Evolutionary conservation across 2,888 invertebrate genomes (phyloP).

Genomic region (Sesia bembeciformis): DNA sequence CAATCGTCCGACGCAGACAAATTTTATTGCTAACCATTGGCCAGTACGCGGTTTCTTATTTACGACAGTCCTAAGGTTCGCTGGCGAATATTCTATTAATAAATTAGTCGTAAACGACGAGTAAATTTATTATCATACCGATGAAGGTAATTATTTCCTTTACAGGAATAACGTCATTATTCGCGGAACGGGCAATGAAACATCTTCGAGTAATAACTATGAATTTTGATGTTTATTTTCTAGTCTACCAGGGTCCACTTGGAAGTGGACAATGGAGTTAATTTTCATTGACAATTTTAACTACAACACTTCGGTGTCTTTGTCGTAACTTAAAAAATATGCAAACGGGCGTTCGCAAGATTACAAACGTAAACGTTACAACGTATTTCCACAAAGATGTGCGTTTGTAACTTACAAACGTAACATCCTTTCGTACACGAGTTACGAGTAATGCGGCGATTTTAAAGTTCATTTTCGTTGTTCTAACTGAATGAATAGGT

Average conservation of each 20-base stretch:
- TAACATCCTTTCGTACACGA: too few species aligned
- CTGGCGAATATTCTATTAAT: conserved; percentile 73
- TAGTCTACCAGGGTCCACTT: background rate
- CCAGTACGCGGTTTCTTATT: conserved; percentile 58
- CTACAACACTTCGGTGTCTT: too few species aligned
- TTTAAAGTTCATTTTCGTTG: too few species aligned
- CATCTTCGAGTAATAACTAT: background rate
- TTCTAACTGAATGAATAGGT: too few species aligned
- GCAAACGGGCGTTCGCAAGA: too few species aligned
- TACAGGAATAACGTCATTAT: conserved; percentile 61
- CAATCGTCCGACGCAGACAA: conserved; percentile 54
- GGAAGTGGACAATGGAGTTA: background rate
- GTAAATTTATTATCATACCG: conserved; percentile 65
- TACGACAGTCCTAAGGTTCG: conserved; percentile 67
- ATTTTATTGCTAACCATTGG: conserved; percentile 62
- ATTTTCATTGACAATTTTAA: too few species aligned
- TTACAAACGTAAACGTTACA: too few species aligned
- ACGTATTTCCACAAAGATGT: too few species aligned
- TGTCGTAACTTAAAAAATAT: too few species aligned
- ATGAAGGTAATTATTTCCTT: conserved; percentile 64
- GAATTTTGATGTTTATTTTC: conserved; percentile 20
- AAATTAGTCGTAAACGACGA: conserved; percentile 66
- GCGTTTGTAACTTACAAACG: too few species aligned
- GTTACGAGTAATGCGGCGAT: too few species aligned
- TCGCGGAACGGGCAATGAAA: background rate